Evolutionary conservation across 2,888 invertebrate species (phyloP), one percentile per base, ranked within the genome.

Genomic region (Apoda limacodes): DNA sequence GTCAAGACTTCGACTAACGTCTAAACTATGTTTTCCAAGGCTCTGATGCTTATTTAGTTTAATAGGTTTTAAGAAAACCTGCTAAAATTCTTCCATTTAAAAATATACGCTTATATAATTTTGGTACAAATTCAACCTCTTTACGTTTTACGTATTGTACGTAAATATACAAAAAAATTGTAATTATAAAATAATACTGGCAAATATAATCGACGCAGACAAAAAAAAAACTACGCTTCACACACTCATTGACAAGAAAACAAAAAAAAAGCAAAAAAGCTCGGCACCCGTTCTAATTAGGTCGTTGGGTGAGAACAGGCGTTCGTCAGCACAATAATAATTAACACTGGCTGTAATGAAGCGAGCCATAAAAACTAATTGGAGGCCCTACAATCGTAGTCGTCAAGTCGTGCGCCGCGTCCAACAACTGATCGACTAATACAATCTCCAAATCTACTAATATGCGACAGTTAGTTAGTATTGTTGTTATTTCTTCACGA

Each of bases 281-380:
- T 45, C 53, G 48, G 52, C 60, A 55, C 62, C 54, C 61, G 65
- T 64, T 66, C 70, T 75, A 76, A 78, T 76, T 76, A 76, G 74
- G 74, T 75, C 70, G 72, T 70, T 61, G 71, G 74, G 67, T 71
- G 71, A 67, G 69, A 68, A 68, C 65, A 65, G 63, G 66, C 66
- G 66, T 70, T 74, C 72, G 71, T 71, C 66, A 69, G 70, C 72
- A 71, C 74, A 72, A 75, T 74, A 75, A 76, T 76, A 76, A 76
- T 76, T 75, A 78, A 75, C 75, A 75, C 74, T 67, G 72, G 59
- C 61, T 68, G 74, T 76, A 78, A 80, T 78, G 74, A 75, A 76
- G 71, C 75, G 62, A 60, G 57, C 60, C 58, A 68, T 76, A 75
- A 80, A 80, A 78, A 78, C 76, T 80, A 78, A 80, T 78, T 80